These are phyloP conservation scores for Pinna nobilis DNA, from an alignment of 1,140 invertebrate genomes.

Conservation along the genomic window DNA sequence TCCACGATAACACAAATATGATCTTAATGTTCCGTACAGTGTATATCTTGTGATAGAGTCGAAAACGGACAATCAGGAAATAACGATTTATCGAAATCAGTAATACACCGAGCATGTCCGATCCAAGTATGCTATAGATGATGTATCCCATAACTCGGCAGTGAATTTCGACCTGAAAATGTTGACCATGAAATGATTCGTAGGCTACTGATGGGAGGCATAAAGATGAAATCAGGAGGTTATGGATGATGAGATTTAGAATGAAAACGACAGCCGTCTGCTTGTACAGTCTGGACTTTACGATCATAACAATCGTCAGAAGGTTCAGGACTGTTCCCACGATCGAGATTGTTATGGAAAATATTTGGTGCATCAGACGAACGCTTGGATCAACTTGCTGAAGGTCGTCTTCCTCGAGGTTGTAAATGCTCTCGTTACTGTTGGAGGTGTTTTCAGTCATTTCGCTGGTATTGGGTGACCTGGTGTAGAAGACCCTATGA, in stretches of 20 bases:
- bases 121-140: constrained; percentile 30
- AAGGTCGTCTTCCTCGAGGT: too few species aligned
- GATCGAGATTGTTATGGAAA: constrained; percentile 2
- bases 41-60: constrained; percentile 12
- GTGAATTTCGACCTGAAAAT: background rate
- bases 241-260: constrained; percentile 42
- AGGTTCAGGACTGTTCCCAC: constrained; percentile 26
- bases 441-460: too few species aligned
- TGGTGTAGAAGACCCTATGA: too few species aligned
- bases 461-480: too few species aligned
- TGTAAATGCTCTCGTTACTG: too few species aligned
- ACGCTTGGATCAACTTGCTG: too few species aligned
- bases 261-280: constrained; percentile 38
- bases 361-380: constrained; percentile 33
- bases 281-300: constrained; percentile 29
- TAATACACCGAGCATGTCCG: constrained; percentile 32
- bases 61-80: constrained; percentile 36
- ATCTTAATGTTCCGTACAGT: constrained; percentile 20
- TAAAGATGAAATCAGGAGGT: constrained; percentile 30
- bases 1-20: constrained; percentile 37
- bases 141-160: constrained; percentile 37
- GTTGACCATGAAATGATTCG: constrained; percentile 12
- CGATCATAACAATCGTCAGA: constrained; percentile 7
- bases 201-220: constrained; percentile 36
- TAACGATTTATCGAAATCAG: constrained; percentile 48